phyloP scores from a whole-genome alignment of 2,797 vertebrate genomes.

The Galago senegalensis region DNA sequence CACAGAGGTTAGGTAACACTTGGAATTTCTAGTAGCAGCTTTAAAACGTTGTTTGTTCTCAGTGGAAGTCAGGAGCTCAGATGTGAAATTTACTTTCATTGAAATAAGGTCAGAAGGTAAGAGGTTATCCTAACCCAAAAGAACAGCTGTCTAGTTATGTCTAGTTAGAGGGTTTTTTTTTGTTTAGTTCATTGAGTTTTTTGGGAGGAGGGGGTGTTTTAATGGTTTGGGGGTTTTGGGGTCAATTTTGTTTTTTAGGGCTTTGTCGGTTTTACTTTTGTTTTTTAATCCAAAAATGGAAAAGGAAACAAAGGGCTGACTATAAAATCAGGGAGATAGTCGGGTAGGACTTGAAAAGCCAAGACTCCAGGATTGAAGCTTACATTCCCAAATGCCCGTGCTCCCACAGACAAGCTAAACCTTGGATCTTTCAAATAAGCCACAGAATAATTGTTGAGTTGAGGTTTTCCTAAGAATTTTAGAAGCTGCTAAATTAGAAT shows the following conservation, averaged over 20 bases:
- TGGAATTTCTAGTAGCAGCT: slow-evolving; percentile 52
- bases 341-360: slow-evolving; percentile 77
- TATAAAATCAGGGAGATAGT: slow-evolving; percentile 57
- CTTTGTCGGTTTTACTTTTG: neutral
- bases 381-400: slow-evolving; percentile 52
- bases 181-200: neutral
- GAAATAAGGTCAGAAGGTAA: neutral
- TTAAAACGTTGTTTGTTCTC: slow-evolving; percentile 79
- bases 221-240: too few relatives aligned
- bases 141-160: slow-evolving; percentile 61
- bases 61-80: slow-evolving; percentile 76
- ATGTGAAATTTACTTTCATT: slow-evolving; percentile 75
- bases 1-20: slow-evolving; percentile 63
- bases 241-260: too few relatives aligned
- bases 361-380: slow-evolving; percentile 62
- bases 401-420: neutral
- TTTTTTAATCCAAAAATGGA: slow-evolving; percentile 84
- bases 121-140: slow-evolving; percentile 71
- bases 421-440: slow-evolving; percentile 54
- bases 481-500: slow-evolving; percentile 34
- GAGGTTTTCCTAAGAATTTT: slow-evolving; percentile 33
- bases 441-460: neutral
- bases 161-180: neutral
- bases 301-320: slow-evolving; percentile 82
- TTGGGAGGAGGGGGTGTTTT: neutral